Evolutionary conservation across 2,888 invertebrate genomes (phyloP).

Genomic region (Ophion costatus): DNA sequence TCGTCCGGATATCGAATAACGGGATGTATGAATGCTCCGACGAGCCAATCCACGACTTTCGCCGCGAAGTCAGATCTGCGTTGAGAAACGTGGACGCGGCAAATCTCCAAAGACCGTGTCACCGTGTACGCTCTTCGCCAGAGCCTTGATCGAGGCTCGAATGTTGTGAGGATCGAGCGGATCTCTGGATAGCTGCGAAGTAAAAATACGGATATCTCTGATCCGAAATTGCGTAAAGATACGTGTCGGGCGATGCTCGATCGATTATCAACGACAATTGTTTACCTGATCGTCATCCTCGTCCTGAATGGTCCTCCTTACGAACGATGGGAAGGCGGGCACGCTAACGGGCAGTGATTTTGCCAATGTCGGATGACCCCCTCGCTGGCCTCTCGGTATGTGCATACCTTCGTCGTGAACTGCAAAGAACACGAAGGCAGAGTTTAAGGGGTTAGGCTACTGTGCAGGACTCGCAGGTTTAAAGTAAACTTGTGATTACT

Average conservation of each 20-base stretch:
- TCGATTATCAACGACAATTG: background rate
- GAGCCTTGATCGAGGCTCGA: constrained; percentile 95
- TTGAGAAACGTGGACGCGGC: constrained; percentile 93
- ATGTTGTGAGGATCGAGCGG: constrained; percentile 88
- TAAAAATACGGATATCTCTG: constrained; percentile 28
- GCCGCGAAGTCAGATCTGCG: constrained; percentile 88
- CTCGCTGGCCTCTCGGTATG: constrained; percentile 83
- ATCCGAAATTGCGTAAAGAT: background rate
- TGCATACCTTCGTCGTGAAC: constrained; percentile 87
- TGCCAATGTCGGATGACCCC: constrained; percentile 86
- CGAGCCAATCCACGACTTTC: constrained; percentile 19
- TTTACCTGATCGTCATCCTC: constrained; percentile 86
- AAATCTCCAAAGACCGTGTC: constrained; percentile 94
- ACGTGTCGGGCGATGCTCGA: background rate
- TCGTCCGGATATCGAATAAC: constrained; percentile 39
- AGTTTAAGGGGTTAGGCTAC: background rate
- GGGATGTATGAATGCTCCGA: constrained; percentile 17
- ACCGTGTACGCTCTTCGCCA: constrained; percentile 95
- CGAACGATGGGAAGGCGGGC: constrained; percentile 85
- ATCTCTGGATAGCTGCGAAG: constrained; percentile 75
- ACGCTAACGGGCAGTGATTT: constrained; percentile 92
- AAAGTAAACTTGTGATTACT: background rate
- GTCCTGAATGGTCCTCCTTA: constrained; percentile 80
- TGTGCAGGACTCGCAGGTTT: too few relatives aligned
- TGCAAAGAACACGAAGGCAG: constrained; percentile 70